Base-by-base conservation (phyloP, 2,888 invertebrate species). In the Aphelenchoides bicaudatus region DNA sequence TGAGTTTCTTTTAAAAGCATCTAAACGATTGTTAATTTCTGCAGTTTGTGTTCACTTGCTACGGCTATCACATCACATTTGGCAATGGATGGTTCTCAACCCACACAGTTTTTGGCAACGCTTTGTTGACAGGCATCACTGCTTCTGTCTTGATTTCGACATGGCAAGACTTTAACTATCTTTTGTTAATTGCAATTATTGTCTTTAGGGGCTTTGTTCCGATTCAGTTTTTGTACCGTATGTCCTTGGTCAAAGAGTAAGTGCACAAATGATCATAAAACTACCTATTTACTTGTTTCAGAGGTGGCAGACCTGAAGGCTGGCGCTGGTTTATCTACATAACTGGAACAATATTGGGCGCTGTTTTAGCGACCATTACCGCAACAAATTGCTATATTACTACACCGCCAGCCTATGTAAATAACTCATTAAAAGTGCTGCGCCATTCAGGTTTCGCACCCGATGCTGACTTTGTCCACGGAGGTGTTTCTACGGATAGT, bases 51-150 rank as follows among this genome's bases (percentile, higher is more conserved):
- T 43, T 43, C 23, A 43, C 43, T 6, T 43, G 21, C 23, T 43
- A 19, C 43, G 43, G 43, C 23, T 43, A 43, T 25, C 43, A 43
- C 43, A 43, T 43, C 43, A 43, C 43, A 21, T 43, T 43, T 43
- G 43, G 43, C 8, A 43, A 43, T 25, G 43, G 43, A 10, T 43
- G 6, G 8, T 43, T 43, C 25, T 43, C 43, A 25, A 21, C 25
- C n/a, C 43, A 43, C 23, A 43, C 16, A 19, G 25, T 25, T 6
- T 21, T 19, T n/a, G 43, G 43, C 23, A 43, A 43, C 23, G 43
- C 43, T 25, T 25, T 43, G 43, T n/a, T 43, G 43, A 43, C 43
- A 8, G 43, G 43, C 10, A 43, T 43, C 23, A 43, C 43, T 6
- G 43, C 43, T 6, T 19, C 43, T n/a, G 43, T 43, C 16, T 25